Evolutionary conservation across 2,113 vertebrate species (phyloP), one percentile per base, ranked within the genome.

Genomic region (Ctenomys sociabilis): DNA sequence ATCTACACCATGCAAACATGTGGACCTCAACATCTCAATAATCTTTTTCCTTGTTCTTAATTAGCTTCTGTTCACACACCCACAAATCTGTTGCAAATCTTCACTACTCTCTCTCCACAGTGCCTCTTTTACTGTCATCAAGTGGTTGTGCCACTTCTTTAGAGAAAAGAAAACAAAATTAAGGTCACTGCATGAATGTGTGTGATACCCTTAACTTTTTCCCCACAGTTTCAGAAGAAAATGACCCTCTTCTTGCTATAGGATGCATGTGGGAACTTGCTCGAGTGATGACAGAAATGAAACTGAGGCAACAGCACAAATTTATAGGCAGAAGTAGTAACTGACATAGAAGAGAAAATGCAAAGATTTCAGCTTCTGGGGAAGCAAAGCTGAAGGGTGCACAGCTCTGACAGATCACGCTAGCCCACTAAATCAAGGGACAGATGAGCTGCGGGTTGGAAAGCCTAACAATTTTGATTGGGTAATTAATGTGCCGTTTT

Each of bases 141-240:
- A n/a, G 64, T 35, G 22, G 12, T 12, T 11, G 35, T 45, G 8
- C 24, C 14, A 64, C 32, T 24, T 93, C 77, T 88, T 81, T 43
- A 78, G 24, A 95, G 35, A 49, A 77, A 19, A 87, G n/a, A 57
- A 68, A 70, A 68, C 66, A 93, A 87, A 63, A 84, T 45, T 85
- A 52, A 78, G 14, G 30, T n/a, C 37, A 64, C 35, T 21, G 59
- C 5, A 4, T 59, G 21, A 84, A 24, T 40, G 21, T 10, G 1
- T 75, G 59, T 85, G 49, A n/a, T 3, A 52, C 4, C 45, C 61
- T 54, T 59, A 83, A 70, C 21, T 57, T 85, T 52, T 93, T 81
- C 88, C 28, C 35, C 35, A 57, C 0, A 66, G 3, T 57, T 66
- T 83, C 19, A 52, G 83, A 91, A 61, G 68, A 86, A 64, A 81